Percentiles rank a stretch among this genome's conserved stretches.
Conservation (phyloP, 2,797 vertebrate species). For the Percopsis omiscomaycus region DNA sequence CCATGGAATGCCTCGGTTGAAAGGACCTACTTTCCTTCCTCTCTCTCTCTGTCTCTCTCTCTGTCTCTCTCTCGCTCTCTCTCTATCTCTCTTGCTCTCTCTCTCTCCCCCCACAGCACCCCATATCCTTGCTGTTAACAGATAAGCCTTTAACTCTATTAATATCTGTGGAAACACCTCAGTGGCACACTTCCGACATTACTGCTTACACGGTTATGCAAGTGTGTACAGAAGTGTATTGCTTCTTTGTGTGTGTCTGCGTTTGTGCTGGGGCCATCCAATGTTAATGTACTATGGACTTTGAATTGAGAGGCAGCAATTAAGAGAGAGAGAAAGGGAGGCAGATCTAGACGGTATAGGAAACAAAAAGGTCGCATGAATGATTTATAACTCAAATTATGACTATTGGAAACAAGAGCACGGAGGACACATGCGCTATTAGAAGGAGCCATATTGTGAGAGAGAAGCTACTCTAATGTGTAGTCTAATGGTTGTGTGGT, state of each 20-base stretch:
- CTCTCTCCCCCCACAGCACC: slow-evolving; percentile 48
- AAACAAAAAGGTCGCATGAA: neutral
- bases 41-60: neutral
- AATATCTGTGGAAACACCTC: slow-evolving; percentile 45
- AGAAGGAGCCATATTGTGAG: neutral
- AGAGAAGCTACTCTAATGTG: slow-evolving; percentile 22
- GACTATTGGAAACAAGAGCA: too few relatives aligned
- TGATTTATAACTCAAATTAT: too few relatives aligned
- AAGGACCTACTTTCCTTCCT: too few relatives aligned
- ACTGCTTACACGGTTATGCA: neutral
- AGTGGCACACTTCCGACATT: slow-evolving; percentile 35
- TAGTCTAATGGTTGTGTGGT: slow-evolving; percentile 30
- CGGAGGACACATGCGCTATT: too few relatives aligned
- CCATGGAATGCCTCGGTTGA: too few relatives aligned
- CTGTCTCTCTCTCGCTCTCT: slow-evolving; percentile 27
- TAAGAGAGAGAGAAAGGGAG: neutral
- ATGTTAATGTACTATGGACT: slow-evolving; percentile 27
- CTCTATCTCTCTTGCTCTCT: slow-evolving; percentile 10
- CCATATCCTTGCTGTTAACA: slow-evolving; percentile 47
- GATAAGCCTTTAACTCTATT: slow-evolving; percentile 65
- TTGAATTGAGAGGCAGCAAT: neutral
- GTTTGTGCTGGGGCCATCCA: neutral
- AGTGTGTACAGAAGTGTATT: slow-evolving; percentile 13
- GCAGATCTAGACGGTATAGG: neutral
- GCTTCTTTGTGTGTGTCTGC: slow-evolving; percentile 5